Evolutionary conservation across 1,140 invertebrate species (phyloP).

Genomic region (Helicoverpa armigera): DNA sequence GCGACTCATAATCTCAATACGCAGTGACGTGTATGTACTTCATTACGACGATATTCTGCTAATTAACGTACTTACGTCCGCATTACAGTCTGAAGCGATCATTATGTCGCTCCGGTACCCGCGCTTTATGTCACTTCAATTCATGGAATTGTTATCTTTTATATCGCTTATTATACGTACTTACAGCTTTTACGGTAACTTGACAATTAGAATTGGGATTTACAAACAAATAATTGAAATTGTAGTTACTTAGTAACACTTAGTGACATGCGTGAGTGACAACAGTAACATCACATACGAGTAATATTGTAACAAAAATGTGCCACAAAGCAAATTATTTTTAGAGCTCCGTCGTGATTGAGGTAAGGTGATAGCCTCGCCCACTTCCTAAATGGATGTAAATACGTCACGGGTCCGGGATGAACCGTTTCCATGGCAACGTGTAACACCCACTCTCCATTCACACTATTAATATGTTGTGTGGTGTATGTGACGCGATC

Average conservation of each 20-base stretch:
- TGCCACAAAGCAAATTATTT: too few relatives aligned
- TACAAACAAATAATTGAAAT: too few relatives aligned
- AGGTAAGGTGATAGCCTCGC: too few relatives aligned
- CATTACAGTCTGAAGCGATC: neutral
- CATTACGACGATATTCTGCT: conserved; percentile 1
- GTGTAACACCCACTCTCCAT: neutral
- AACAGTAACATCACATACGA: too few relatives aligned
- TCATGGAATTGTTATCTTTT: neutral
- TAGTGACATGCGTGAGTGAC: too few relatives aligned
- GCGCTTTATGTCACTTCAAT: neutral
- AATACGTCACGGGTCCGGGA: too few relatives aligned
- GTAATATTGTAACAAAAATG: too few relatives aligned
- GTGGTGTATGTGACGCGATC: neutral
- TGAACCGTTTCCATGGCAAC: too few relatives aligned
- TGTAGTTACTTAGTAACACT: too few relatives aligned
- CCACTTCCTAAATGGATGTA: too few relatives aligned
- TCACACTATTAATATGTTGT: neutral
- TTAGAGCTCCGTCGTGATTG: too few relatives aligned
- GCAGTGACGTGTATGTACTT: conserved; percentile 3
- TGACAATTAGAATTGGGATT: too few relatives aligned
- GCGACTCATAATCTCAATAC: conserved; percentile 30
- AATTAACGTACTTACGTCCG: conserved; percentile 21
- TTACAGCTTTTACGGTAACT: neutral
- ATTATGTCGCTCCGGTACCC: neutral
- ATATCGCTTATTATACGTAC: neutral